Conservation (phyloP, 2,888 invertebrate genomes). For the Napeogenes sylphis region DNA sequence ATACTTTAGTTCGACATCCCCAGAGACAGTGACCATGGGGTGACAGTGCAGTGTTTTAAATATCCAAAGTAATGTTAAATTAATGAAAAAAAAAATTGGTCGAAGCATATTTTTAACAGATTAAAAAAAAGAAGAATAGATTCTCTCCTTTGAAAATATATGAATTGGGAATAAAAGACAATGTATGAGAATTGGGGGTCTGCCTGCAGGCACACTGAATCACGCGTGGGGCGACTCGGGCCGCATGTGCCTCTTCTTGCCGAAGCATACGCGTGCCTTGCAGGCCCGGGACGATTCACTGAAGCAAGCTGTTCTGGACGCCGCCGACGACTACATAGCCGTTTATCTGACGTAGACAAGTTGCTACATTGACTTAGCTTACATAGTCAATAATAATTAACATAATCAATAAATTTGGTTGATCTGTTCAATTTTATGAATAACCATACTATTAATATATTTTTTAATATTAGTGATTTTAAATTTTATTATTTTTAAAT, state of each 20-base stretch:
- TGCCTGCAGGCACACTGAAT: constrained; percentile 50
- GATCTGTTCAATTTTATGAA: too few species aligned
- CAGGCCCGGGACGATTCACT: constrained; percentile 37
- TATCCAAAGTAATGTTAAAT: too few species aligned
- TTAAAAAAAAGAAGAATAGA: too few species aligned
- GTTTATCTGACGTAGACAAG: constrained; percentile 56
- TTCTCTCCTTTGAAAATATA: not conserved
- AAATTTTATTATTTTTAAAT: too few species aligned
- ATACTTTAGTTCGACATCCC: not conserved
- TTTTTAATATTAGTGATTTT: too few species aligned
- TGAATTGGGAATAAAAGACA: not conserved
- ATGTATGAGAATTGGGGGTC: not conserved
- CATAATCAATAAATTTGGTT: too few species aligned
- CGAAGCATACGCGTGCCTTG: constrained; percentile 51
- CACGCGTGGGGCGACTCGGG: constrained; percentile 58
- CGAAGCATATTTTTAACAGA: too few species aligned
- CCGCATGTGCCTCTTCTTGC: constrained; percentile 63
- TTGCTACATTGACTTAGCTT: too few species aligned
- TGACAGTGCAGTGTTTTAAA: too few species aligned
- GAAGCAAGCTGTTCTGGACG: constrained; percentile 56
- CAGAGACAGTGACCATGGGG: not conserved
- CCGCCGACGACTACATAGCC: constrained; percentile 65
- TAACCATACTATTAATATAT: too few species aligned
- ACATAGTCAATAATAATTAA: too few species aligned
- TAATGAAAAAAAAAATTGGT: too few species aligned